Evolutionary conservation across 2,888 invertebrate species (phyloP), one percentile per base, ranked within the genome.

Genomic region (Drosophila infuscata): DNA sequence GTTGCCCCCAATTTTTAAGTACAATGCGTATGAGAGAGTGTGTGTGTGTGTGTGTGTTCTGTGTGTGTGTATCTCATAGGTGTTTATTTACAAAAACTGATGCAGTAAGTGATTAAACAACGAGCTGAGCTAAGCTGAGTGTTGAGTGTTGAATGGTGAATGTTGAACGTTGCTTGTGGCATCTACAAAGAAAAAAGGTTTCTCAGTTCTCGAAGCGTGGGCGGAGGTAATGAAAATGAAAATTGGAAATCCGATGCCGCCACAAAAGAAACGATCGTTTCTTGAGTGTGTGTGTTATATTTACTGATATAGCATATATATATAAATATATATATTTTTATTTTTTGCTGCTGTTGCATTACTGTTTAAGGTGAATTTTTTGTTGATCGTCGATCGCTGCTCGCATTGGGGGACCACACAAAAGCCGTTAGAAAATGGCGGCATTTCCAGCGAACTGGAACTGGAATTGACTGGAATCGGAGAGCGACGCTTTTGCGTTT

Each of bases 281-380:
- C n/a, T 11, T 51, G 29, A 36, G 25, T 7, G 25, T 46, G 25
- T 43, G n/a, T 17, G 11, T 20, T 62, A 29, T 62, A n/a, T 46
- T 46, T 46, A 46, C 25, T 46, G 46, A 8, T 46, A 46, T 46
- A 2, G 25, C 8, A 2, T 46, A 4, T 46, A 12, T 20, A 3
- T 43, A 43, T 43, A 20, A 7, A 20, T 20, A n/a, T 43, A 11
- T 11, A 6, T 41, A 7, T 20, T 1, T 25, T 25, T 25, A 25
- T 25, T 25, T 25, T 3, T 25, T 25, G 25, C 25, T 25, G 25
- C 25, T 25, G 25, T 25, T 25, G 25, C 25, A 25, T 25, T 25
- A 25, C 25, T 25, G 71, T 78, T 88, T 88, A 79, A 88, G 87
- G 87, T 88, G 86, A 85, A 88, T 82, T 79, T 66, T 60, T 51